phyloP scores from a whole-genome alignment of 2,888 invertebrate species.

The Bombylius discolor region DNA sequence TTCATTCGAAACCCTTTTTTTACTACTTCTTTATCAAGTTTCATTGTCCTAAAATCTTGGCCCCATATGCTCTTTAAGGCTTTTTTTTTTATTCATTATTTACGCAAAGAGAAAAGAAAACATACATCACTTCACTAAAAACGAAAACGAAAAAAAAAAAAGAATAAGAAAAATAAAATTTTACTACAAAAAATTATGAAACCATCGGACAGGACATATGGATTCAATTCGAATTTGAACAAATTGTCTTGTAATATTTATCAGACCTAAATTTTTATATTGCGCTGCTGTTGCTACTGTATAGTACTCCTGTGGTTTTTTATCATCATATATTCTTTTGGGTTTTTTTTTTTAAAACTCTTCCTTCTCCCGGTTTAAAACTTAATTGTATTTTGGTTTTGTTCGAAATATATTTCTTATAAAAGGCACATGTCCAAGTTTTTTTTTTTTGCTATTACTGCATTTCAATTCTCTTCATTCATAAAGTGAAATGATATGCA shows the following conservation, averaged over 20 bases:
- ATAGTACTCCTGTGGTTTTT: neutral
- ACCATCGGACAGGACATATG: neutral
- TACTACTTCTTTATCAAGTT: neutral
- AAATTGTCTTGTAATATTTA: neutral
- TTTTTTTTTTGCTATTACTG: neutral
- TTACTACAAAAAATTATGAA: neutral
- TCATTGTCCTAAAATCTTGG: neutral
- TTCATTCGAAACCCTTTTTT: neutral
- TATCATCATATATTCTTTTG: neutral
- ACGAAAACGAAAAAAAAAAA: neutral
- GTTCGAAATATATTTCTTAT: neutral
- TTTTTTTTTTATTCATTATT: neutral
- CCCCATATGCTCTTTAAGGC: neutral
- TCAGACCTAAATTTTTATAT: too few relatives aligned
- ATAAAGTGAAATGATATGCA: neutral
- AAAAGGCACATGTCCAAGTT: neutral
- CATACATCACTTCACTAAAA: too few relatives aligned
- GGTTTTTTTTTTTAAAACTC: neutral
- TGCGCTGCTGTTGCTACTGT: neutral
- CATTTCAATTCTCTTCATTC: neutral
- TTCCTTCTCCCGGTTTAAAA: neutral
- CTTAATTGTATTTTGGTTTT: neutral
- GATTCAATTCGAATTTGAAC: neutral
- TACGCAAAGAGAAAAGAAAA: neutral
- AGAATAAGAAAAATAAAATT: too few relatives aligned